Evolutionary conservation across 2,113 vertebrate genomes (phyloP).

Genomic region (Pedionomus torquatus): DNA sequence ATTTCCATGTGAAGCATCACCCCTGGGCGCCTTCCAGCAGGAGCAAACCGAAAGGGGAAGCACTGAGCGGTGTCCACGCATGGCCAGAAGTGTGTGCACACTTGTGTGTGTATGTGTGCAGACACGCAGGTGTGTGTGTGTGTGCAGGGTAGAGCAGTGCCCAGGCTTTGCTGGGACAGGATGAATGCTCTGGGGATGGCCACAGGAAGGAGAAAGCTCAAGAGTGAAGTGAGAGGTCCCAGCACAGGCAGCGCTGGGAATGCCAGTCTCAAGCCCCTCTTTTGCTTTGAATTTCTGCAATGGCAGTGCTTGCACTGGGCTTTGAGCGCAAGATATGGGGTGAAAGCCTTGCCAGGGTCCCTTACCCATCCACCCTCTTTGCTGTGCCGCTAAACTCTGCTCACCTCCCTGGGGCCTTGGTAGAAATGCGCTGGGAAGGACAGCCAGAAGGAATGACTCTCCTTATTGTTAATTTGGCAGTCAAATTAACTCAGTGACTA

Average conservation of each 20-base stretch:
- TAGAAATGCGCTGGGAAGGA: rapidly evolving
- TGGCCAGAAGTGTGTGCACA: neutral
- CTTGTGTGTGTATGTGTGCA: too few relatives aligned
- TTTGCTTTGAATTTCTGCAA: neutral
- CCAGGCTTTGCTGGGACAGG: neutral
- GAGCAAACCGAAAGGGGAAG: neutral
- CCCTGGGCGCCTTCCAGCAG: neutral
- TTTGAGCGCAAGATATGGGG: neutral
- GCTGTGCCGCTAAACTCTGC: neutral
- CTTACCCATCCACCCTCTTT: neutral
- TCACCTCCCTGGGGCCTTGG: neutral
- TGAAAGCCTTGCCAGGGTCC: rapidly evolving
- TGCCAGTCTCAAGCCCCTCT: rapidly evolving
- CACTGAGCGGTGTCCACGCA: rapidly evolving
- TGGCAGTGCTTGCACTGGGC: rapidly evolving
- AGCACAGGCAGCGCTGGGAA: rapidly evolving
- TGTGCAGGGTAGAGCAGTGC: neutral
- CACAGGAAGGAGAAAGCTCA: neutral
- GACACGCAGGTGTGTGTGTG: neutral
- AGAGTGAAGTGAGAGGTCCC: neutral
- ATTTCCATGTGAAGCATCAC: neutral
- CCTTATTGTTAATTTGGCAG: neutral
- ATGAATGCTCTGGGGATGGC: neutral
- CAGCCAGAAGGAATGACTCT: neutral
- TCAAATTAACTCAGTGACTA: neutral